These are phyloP conservation scores for Penelope pileata DNA, from an alignment of 2,113 vertebrate genomes.

Conservation along the genomic window DNA sequence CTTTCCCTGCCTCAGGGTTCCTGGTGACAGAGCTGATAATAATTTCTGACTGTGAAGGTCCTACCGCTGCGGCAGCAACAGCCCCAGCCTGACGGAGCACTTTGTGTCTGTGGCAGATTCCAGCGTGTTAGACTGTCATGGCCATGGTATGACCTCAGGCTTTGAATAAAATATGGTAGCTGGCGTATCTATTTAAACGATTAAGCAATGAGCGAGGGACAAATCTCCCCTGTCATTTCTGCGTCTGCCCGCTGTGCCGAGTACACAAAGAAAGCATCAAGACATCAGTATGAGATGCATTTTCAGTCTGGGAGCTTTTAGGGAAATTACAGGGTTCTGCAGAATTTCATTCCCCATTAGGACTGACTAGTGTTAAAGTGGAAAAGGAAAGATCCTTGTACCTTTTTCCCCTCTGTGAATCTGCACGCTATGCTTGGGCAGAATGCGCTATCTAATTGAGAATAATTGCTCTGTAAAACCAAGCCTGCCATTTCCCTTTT, in stretches of 20 bases:
- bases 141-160: slow-evolving; percentile 19
- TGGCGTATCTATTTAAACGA: slow-evolving; percentile 52
- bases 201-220: slow-evolving; percentile 54
- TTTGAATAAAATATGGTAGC: slow-evolving; percentile 25
- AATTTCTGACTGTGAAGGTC: slow-evolving; percentile 10
- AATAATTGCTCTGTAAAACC: slow-evolving; percentile 28
- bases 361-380: slow-evolving; percentile 58
- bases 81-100: background rate
- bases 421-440: slow-evolving; percentile 5
- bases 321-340: slow-evolving; percentile 74
- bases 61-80: background rate
- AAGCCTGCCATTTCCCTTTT: background rate
- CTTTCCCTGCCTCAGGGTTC: background rate
- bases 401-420: background rate
- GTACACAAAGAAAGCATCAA: slow-evolving; percentile 42
- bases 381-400: slow-evolving; percentile 56
- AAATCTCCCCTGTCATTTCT: slow-evolving; percentile 57
- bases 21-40: background rate
- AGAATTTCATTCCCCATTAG: slow-evolving; percentile 71
- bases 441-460: slow-evolving; percentile 29
- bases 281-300: slow-evolving; percentile 18
- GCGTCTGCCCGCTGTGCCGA: slow-evolving; percentile 44
- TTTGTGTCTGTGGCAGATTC: slow-evolving; percentile 39
- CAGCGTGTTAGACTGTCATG: slow-evolving; percentile 11
- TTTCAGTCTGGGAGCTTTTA: slow-evolving; percentile 75